phyloP scores from a whole-genome alignment of 2,888 invertebrate species.

The Cheilosia impressa region DNA sequence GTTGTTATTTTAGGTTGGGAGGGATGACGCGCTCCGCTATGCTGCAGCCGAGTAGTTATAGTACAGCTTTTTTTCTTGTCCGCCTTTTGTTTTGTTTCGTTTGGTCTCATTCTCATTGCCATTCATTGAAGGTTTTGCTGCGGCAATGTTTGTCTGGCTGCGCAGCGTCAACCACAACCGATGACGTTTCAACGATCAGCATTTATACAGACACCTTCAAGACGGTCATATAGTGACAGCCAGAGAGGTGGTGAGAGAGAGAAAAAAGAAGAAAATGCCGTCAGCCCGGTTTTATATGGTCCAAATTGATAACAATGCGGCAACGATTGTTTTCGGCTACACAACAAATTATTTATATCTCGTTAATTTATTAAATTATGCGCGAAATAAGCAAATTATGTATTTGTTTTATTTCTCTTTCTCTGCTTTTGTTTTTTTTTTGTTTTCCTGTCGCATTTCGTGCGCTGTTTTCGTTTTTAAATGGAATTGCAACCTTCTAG shows the following conservation, averaged over 20 bases:
- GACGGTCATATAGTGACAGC: not conserved
- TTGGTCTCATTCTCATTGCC: conserved; percentile 25
- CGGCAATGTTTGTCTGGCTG: conserved; percentile 41
- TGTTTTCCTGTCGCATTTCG: conserved; percentile 11
- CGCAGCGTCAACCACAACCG: conserved; percentile 35
- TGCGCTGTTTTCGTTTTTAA: conserved; percentile 22
- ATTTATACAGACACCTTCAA: not conserved
- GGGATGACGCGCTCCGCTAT: conserved; percentile 14
- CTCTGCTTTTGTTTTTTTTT: conserved; percentile 20
- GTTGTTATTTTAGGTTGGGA: conserved; percentile 11
- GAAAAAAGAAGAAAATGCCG: conserved; percentile 31
- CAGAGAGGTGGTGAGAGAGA: conserved; percentile 1
- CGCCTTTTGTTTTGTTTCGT: not conserved
- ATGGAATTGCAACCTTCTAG: conserved; percentile 43
- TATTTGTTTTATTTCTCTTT: conserved; percentile 24
- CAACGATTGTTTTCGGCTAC: conserved; percentile 35
- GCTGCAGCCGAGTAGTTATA: not conserved
- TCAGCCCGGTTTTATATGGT: conserved; percentile 47
- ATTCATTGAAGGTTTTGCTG: conserved; percentile 51
- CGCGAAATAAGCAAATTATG: conserved; percentile 51
- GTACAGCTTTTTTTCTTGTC: not conserved
- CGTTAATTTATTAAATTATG: conserved; percentile 62
- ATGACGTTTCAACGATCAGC: conserved; percentile 47
- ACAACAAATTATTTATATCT: conserved; percentile 46
- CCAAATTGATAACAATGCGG: conserved; percentile 53